Percentiles rank a stretch among this genome's conserved stretches.
Evolutionary conservation across 2,888 invertebrate species (phyloP).

Genomic region (Aphidius colemani): DNA sequence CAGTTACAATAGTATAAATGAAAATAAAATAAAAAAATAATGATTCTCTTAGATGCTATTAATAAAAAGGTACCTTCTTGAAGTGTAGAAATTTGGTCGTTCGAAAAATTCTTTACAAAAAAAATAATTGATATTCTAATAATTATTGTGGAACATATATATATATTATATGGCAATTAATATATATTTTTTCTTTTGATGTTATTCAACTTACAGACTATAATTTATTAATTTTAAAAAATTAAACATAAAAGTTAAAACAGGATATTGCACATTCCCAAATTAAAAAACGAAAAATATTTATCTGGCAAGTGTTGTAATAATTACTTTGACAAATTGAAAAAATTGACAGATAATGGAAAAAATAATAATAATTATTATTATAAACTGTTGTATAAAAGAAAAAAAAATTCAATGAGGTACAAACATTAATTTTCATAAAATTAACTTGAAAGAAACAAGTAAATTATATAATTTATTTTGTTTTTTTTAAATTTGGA

Average conservation of each 20-base stretch:
- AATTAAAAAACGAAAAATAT: slow-evolving; percentile 16
- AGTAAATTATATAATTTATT: not conserved
- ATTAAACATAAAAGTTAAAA: not conserved
- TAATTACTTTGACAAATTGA: not conserved
- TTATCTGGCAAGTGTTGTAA: not conserved
- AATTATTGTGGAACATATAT: too few species aligned
- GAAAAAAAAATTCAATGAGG: not conserved
- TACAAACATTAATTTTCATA: not conserved
- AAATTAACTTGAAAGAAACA: not conserved
- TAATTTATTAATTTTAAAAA: slow-evolving; percentile 14
- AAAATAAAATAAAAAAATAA: not conserved
- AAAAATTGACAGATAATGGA: not conserved
- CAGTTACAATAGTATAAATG: not conserved
- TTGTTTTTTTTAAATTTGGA: slow-evolving; percentile 38
- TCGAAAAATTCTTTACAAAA: too few species aligned
- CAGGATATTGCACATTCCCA: slow-evolving; percentile 6
- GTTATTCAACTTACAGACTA: slow-evolving; percentile 26
- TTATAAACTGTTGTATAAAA: too few species aligned
- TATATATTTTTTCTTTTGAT: slow-evolving; percentile 25
- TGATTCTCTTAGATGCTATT: slow-evolving; percentile 16
- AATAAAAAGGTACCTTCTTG: slow-evolving; percentile 54
- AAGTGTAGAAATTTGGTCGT: slow-evolving; percentile 49
- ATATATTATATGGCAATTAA: too few species aligned
- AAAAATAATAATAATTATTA: too few species aligned
- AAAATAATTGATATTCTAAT: too few species aligned